Evolutionary conservation across 1,140 invertebrate species (phyloP).

Genomic region (Brachionus rubens): DNA sequence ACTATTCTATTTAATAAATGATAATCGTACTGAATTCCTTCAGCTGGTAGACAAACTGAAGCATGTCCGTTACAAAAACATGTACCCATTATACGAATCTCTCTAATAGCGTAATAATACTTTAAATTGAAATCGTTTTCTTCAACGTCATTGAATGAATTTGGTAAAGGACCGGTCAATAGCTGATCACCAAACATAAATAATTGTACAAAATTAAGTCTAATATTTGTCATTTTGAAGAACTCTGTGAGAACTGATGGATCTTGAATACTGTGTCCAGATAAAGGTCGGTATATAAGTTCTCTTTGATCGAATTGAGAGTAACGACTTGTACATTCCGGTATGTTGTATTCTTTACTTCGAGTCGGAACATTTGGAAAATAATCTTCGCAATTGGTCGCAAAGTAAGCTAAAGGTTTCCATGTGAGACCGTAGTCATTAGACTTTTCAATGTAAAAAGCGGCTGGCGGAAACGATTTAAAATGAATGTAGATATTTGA

Average conservation of each 20-base stretch:
- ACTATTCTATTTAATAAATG: background rate
- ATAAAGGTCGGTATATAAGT: conserved; percentile 74
- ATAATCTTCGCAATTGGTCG: conserved; percentile 77
- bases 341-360: conserved; percentile 75
- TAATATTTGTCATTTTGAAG: conserved; percentile 86
- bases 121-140: conserved; percentile 71
- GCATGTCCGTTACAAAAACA: conserved; percentile 99
- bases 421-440: conserved; percentile 86
- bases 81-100: conserved; percentile 93
- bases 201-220: conserved; percentile 86
- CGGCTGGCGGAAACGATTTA: conserved; percentile 87
- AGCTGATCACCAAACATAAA: conserved; percentile 87
- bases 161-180: too few relatives aligned
- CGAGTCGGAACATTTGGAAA: conserved; percentile 74
- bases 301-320: conserved; percentile 82
- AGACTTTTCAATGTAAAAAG: conserved; percentile 88
- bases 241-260: conserved; percentile 62
- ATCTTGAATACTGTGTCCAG: conserved; percentile 52
- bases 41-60: conserved; percentile 80
- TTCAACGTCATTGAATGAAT: too few relatives aligned
- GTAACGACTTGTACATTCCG: conserved; percentile 81
- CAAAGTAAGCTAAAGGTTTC: conserved; percentile 89
- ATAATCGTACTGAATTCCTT: conserved; percentile 52
- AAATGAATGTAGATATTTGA: conserved; percentile 94
- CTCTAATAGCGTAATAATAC: conserved; percentile 90